Base-by-base conservation (phyloP, 2,797 vertebrate genomes). In the Bovichtus diacanthus region DNA sequence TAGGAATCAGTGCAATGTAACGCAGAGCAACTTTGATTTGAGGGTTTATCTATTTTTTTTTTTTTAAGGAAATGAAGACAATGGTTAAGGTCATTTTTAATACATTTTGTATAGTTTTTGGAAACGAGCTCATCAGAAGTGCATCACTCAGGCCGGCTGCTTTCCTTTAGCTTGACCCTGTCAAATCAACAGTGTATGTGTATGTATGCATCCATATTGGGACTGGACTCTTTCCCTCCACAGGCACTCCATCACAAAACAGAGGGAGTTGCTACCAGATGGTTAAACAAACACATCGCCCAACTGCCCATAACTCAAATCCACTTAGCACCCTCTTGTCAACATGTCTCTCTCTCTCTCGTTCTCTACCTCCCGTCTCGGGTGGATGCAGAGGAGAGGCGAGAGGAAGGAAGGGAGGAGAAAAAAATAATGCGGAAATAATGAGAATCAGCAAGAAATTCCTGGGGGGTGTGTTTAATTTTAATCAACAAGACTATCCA, bases 281-380 rank as follows among this genome's bases (percentile, higher is more conserved):
- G 95, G 94, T 95, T 95, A 95, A 96, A 95, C 94, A 96, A 96
- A 96, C 95, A 95, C 93, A 95, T 95, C 94, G 81, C 88, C 93
- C 93, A 94, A 94, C 95, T 95, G 94, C 94, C 92, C 94, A 95
- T 96, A 96, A 96, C 92, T 96, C 95, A 96, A 93, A 94, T 94
- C 95, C 95, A 96, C 94, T 96, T 96, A 96, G 95, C 94, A 86
- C 91, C 85, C 82, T 87, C 75, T 87, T 95, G 95, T 95, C 95
- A 95, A 88, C 92, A 69, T 92, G 94, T 92, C 93, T 93, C 89
- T 94, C 93, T 82, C 81, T 88, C n/a, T n/a, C n/a, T n/a, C 76
- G 74, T 80, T 82, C 89, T 47, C 86, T 72, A 29, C 81, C 78
- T 89, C 82, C 86, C 46, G 41, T 85, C 88, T 78, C 87, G 75